Evolutionary conservation across 2,888 invertebrate genomes (phyloP).

Genomic region (Oligia fasciuncula): DNA sequence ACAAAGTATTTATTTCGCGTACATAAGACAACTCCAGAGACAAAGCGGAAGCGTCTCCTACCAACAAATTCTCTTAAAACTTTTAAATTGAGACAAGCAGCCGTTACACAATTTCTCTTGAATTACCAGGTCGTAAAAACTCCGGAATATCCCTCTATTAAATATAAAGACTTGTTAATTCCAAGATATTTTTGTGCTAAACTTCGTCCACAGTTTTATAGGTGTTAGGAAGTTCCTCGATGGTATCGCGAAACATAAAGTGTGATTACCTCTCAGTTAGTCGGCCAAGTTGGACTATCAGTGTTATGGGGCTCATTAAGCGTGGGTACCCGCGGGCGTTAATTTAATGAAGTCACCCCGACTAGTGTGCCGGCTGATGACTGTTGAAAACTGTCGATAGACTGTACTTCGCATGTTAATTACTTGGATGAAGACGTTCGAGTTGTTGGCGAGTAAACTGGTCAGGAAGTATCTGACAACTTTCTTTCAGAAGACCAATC

Average conservation of each 20-base stretch:
- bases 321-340: conserved; percentile 52
- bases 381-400: conserved; percentile 59
- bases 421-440: conserved; percentile 33
- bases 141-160: conserved; percentile 58
- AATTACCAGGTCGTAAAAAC: conserved; percentile 62
- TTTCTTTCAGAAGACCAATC: conserved; percentile 17
- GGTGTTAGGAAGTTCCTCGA: conserved; percentile 57
- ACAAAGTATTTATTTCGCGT: conserved; percentile 45
- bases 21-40: conserved; percentile 32
- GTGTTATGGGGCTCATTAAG: conserved; percentile 60
- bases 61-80: conserved; percentile 53
- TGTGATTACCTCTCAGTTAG: conserved; percentile 62
- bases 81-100: conserved; percentile 63
- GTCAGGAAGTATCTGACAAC: conserved; percentile 7
- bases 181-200: conserved; percentile 58
- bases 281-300: conserved; percentile 55
- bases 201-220: conserved; percentile 56
- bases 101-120: conserved; percentile 62
- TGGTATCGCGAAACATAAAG: conserved; percentile 61
- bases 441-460: conserved; percentile 31
- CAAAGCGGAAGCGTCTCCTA: conserved; percentile 27
- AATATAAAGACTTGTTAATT: conserved; percentile 64
- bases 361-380: conserved; percentile 50
- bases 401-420: conserved; percentile 40
- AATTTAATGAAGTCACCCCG: conserved; percentile 63